Percentiles rank a stretch among this genome's conserved stretches.
These are phyloP conservation scores for Tapirus indicus DNA, from an alignment of 2,797 vertebrate genomes.

Conservation along the genomic window DNA sequence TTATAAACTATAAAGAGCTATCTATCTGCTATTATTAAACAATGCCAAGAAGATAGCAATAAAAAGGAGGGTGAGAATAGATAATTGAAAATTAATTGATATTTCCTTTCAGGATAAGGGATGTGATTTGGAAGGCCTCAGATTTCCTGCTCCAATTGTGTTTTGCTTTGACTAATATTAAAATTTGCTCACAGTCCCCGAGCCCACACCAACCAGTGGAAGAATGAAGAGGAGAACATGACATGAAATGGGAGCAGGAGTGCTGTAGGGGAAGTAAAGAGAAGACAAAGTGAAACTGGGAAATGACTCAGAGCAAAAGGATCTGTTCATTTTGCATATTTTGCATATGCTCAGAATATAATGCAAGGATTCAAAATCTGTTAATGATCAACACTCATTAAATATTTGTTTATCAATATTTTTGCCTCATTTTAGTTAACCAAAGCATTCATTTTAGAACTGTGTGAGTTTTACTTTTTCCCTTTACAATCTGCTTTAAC, in stretches of 20 bases:
- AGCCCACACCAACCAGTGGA: neutral
- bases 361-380: neutral
- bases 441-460: conserved; percentile 2
- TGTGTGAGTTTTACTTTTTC: conserved; percentile 4
- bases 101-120: conserved; percentile 33
- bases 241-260: neutral
- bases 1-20: neutral
- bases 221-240: neutral
- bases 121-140: neutral
- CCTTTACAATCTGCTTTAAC: conserved; percentile 7
- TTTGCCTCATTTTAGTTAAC: conserved; percentile 12
- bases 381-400: neutral
- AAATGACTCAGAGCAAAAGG: neutral
- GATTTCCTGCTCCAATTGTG: neutral
- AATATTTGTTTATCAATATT: conserved; percentile 27
- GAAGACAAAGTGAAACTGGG: neutral
- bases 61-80: neutral
- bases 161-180: neutral
- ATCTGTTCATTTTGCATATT: neutral
- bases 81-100: neutral
- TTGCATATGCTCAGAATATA: neutral
- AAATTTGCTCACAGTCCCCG: neutral
- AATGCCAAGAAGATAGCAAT: neutral
- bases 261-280: neutral
- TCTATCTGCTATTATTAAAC: neutral